phyloP scores from a whole-genome alignment of 2,797 vertebrate genomes.

The Tapirus indicus region DNA sequence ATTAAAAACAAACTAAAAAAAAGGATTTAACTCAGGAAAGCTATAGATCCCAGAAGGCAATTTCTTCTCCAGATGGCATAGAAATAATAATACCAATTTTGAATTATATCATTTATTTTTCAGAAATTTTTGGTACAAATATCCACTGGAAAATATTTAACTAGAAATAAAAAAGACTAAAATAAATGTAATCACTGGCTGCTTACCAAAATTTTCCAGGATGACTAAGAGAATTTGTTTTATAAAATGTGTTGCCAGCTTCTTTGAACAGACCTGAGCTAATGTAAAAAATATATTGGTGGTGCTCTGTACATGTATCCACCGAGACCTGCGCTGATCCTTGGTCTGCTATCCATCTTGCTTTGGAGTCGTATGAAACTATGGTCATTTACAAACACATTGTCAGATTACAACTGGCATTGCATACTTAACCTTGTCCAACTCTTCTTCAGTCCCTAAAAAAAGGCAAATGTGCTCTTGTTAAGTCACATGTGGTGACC shows the following conservation, averaged over 20 bases:
- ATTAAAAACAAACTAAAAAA: conserved; percentile 39
- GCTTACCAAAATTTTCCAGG: conserved; percentile 52
- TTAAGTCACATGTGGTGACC: conserved; percentile 2
- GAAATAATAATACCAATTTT: not conserved
- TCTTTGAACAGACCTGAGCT: conserved; percentile 57
- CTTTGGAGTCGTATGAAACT: conserved; percentile 15
- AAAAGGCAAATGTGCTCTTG: not conserved
- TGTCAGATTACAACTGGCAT: not conserved
- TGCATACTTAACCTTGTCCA: not conserved
- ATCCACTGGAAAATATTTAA: conserved; percentile 70
- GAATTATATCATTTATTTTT: not conserved
- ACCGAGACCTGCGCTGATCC: not conserved
- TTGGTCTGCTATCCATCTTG: not conserved
- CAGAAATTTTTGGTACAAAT: conserved; percentile 58
- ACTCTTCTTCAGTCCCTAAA: not conserved
- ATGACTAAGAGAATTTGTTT: conserved; percentile 67
- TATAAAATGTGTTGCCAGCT: conserved; percentile 61
- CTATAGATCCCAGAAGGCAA: not conserved
- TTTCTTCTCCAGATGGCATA: not conserved
- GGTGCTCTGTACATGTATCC: not conserved
- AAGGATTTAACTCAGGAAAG: conserved; percentile 36
- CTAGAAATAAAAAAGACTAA: conserved; percentile 55
- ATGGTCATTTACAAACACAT: not conserved
- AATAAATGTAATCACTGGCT: conserved; percentile 70
- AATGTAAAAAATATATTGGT: not conserved